phyloP scores from a whole-genome alignment of 2,888 invertebrate genomes.

The Cosmopolites sordidus region DNA sequence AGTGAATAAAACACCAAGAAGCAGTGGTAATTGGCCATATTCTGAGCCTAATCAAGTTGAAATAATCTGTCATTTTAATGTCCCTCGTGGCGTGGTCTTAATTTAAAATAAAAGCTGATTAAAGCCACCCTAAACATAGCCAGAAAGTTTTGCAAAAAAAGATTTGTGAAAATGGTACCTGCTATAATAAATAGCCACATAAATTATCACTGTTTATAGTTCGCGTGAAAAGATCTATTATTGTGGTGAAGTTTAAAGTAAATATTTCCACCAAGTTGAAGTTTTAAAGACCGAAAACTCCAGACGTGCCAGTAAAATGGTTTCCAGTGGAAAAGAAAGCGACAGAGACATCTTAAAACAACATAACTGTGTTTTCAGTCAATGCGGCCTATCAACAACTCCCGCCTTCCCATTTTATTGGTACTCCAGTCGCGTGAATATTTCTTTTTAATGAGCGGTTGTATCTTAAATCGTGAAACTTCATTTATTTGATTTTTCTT shows the following conservation, averaged over 20 bases:
- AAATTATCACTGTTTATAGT: conserved; percentile 5
- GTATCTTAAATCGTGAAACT: neutral
- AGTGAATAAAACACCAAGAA: too few species aligned
- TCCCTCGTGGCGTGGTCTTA: too few species aligned
- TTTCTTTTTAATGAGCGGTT: neutral
- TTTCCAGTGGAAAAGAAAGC: conserved; percentile 1
- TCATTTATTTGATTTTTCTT: neutral
- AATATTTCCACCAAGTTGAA: conserved; percentile 11
- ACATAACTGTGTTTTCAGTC: conserved; percentile 2
- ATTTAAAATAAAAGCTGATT: too few species aligned
- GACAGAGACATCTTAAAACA: conserved; percentile 1
- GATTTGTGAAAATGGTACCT: conserved; percentile 1
- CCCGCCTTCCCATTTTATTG: neutral
- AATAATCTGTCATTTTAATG: too few species aligned
- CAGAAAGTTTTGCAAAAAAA: neutral
- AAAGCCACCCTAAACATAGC: too few species aligned
- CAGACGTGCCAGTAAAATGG: neutral
- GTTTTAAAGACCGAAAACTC: conserved; percentile 1
- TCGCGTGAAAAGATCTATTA: conserved; percentile 15
- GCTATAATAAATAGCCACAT: conserved; percentile 5
- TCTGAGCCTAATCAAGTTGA: too few species aligned
- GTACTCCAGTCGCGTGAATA: neutral
- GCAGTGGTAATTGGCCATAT: too few species aligned
- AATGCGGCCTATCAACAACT: conserved; percentile 1
- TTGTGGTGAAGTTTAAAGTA: conserved; percentile 19